Conservation (phyloP, 2,888 invertebrate genomes). For the Spodoptera exigua region DNA sequence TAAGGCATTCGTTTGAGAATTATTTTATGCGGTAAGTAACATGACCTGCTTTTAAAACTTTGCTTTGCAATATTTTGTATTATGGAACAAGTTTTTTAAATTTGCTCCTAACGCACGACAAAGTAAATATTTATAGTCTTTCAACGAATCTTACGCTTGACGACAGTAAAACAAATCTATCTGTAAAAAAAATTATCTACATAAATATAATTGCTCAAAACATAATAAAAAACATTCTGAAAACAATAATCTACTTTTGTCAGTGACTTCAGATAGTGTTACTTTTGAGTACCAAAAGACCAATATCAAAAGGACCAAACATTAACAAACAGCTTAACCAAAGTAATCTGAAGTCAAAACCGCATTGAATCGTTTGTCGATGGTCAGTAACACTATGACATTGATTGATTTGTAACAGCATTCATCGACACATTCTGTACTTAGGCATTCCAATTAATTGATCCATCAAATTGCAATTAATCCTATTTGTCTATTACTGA, state of each 20-base stretch:
- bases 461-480: not conserved
- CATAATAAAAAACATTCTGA: not conserved
- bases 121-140: too few relatives aligned
- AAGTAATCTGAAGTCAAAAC: slow-evolving; percentile 15
- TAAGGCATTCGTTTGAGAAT: too few relatives aligned
- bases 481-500: not conserved
- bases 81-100: too few relatives aligned
- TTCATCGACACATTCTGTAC: slow-evolving; percentile 16
- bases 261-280: too few relatives aligned
- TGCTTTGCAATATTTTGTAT: too few relatives aligned
- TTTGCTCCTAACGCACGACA: too few relatives aligned
- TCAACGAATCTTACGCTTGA: too few relatives aligned
- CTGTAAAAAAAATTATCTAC: not conserved
- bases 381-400: slow-evolving; percentile 10
- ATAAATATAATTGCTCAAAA: not conserved
- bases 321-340: not conserved
- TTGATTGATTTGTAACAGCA: slow-evolving; percentile 7
- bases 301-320: not conserved
- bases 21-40: too few relatives aligned
- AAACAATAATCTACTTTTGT: too few relatives aligned
- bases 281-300: too few relatives aligned
- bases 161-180: too few relatives aligned
- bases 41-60: too few relatives aligned
- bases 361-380: slow-evolving; percentile 7
- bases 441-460: slow-evolving; percentile 15